Percentiles rank a stretch among this genome's conserved stretches.
Conservation (phyloP, 2,113 vertebrate species). For the Actenoides lindsayi region DNA sequence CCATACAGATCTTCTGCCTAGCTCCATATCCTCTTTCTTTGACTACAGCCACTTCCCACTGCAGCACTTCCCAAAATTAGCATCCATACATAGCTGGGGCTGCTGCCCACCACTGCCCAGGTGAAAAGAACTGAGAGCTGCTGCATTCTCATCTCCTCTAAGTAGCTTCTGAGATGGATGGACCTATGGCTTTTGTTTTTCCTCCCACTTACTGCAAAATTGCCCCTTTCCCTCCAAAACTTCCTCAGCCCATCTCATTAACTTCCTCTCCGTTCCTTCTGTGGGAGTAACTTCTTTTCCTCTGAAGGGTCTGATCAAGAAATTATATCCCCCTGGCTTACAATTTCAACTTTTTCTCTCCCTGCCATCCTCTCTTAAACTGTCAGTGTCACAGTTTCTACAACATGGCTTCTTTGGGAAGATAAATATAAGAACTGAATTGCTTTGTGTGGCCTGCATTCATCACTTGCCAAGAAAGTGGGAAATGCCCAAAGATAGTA, state of each 20-base stretch:
- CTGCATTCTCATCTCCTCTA: neutral
- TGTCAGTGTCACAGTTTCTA: neutral
- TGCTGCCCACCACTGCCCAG: neutral
- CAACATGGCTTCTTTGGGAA: neutral
- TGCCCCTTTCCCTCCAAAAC: neutral
- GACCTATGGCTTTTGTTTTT: neutral
- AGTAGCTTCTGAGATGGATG: neutral
- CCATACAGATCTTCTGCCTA: neutral
- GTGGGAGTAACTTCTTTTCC: neutral
- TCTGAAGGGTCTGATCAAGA: neutral
- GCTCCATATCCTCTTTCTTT: conserved; percentile 10
- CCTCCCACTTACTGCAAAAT: neutral
- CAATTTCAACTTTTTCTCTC: neutral
- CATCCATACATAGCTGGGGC: neutral
- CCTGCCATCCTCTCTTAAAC: neutral
- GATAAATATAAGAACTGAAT: neutral
- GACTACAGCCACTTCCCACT: neutral
- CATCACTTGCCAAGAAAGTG: neutral
- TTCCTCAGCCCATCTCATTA: neutral
- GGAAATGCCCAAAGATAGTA: neutral
- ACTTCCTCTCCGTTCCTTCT: neutral
- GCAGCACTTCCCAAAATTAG: neutral
- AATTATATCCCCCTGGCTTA: neutral
- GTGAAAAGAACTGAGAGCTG: neutral
- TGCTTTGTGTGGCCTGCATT: neutral